Base-by-base conservation (phyloP, 2,113 vertebrate species). In the Tapirus terrestris region DNA sequence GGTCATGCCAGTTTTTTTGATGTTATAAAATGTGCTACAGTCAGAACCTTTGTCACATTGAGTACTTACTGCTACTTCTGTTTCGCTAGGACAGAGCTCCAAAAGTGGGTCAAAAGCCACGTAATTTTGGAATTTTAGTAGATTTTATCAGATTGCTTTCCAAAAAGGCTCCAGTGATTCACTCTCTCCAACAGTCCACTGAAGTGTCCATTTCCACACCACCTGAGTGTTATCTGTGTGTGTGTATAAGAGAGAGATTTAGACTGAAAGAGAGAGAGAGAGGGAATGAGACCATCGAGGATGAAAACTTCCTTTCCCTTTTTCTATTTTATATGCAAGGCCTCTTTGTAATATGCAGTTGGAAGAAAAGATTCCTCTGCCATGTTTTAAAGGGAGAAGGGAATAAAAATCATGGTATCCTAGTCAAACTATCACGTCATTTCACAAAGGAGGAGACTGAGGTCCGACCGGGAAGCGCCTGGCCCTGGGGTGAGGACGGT, bases 1-100 rank as follows among this genome's bases (percentile, higher is more conserved):
- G 76, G 16, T 17, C 20, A 0, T 1, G 3, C 31, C 48, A 6
- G 11, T 14, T 43, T 48, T 65, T 36, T 1, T 14, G 16, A 16
- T 9, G 23, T 63, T 56, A 10, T 48, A 17, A 39, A 56, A 14
- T 5, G 6, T 9, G 10, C 21, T 21, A 0, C 4, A 0, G 2
- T n/a, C 33, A 29, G 43, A 3, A 25, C 14, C 81, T 10, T 12
- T 0, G 20, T 12, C 39, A 0, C n/a, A 27, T 45, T 39, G 80
- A 43, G 80, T 16, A 11, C 4, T 7, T 18, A 8, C 67, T 25
- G 27, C 4, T 9, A 5, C 33, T 45, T 25, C 39, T 12, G 18
- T 7, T 36, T 20, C 2, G 1, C 33, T n/a, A 27, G 80, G 29
- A 4, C 1, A 1, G 39, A 36, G 51, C 36, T 76, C 48, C 21